A percentile compares a stretch with the other conserved stretches of the same genome.
phyloP scores from a whole-genome alignment of 2,797 vertebrate species.

The Brotula barbata region DNA sequence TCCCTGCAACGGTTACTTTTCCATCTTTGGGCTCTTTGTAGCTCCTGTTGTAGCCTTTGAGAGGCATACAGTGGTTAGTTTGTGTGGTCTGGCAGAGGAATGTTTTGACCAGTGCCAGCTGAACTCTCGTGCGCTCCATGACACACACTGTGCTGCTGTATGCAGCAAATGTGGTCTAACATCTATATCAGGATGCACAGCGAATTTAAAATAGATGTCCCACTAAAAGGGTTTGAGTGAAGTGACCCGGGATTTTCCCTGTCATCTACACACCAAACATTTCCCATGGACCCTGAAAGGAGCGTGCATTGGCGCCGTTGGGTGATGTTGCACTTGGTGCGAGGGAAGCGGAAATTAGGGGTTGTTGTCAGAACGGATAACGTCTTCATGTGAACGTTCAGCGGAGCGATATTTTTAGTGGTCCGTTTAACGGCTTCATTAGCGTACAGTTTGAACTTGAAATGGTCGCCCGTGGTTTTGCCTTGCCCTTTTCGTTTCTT shows the following conservation, averaged over 20 bases:
- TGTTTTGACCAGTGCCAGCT: conserved; percentile 70
- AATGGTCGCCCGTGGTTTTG: conserved; percentile 54
- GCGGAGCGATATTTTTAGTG: conserved; percentile 23
- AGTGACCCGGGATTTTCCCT: conserved; percentile 35
- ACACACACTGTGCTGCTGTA: conserved; percentile 58
- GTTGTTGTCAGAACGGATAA: conserved; percentile 17
- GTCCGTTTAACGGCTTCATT: conserved; percentile 26
- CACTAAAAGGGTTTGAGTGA: conserved; percentile 44
- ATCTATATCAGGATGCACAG: conserved; percentile 43
- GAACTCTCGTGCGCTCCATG: conserved; percentile 58
- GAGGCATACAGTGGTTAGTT: conserved; percentile 63
- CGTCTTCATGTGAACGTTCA: conserved; percentile 9
- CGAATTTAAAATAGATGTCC: conserved; percentile 56
- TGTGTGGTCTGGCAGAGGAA: conserved; percentile 74
- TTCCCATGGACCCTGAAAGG: conserved; percentile 38
- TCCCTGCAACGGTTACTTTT: conserved; percentile 31
- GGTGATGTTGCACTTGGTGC: conserved; percentile 25
- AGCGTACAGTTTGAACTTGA: conserved; percentile 63
- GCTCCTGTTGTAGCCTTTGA: conserved; percentile 58
- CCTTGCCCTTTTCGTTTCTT: conserved; percentile 50
- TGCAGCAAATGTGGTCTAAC: conserved; percentile 31
- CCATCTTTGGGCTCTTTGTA: conserved; percentile 64
- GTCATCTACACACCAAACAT: conserved; percentile 23
- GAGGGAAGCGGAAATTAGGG: conserved; percentile 7
- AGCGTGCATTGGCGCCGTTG: conserved; percentile 3